These are phyloP conservation scores for Ambastaia sidthimunki DNA, from an alignment of 2,797 vertebrate genomes.

Conservation along the genomic window DNA sequence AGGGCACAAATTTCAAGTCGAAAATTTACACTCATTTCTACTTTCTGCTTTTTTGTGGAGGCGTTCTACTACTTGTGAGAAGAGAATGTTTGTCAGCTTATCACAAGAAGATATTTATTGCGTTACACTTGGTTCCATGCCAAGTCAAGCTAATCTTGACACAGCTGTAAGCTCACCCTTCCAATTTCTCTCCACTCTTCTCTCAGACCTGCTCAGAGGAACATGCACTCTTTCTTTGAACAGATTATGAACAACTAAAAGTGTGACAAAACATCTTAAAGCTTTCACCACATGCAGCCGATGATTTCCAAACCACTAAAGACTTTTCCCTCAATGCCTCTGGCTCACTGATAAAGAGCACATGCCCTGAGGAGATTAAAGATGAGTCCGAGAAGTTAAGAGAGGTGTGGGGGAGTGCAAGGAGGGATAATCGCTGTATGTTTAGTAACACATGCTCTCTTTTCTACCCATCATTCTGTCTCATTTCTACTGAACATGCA, in stretches of 20 bases:
- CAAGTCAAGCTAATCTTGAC: slow-evolving; percentile 57
- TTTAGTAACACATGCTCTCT: slow-evolving; percentile 75
- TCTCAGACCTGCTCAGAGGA: slow-evolving; percentile 71
- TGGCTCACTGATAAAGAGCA: slow-evolving; percentile 81
- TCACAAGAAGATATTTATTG: slow-evolving; percentile 69
- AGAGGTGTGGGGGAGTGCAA: slow-evolving; percentile 60
- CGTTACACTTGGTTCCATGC: no score
- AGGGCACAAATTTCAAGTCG: neutral
- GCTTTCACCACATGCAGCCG: slow-evolving; percentile 84
- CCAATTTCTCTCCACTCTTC: slow-evolving; percentile 54
- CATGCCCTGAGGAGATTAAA: slow-evolving; percentile 77
- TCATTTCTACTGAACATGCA: slow-evolving; percentile 68
- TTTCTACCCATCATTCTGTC: slow-evolving; percentile 69
- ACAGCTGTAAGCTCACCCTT: slow-evolving; percentile 62
- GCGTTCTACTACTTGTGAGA: neutral
- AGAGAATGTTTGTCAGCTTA: slow-evolving; percentile 44
- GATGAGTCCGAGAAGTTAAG: slow-evolving; percentile 57
- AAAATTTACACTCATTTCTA: slow-evolving; percentile 40
- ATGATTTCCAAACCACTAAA: slow-evolving; percentile 82
- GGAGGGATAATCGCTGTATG: slow-evolving; percentile 76
- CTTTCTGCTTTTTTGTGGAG: slow-evolving; percentile 34
- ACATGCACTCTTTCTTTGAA: slow-evolving; percentile 82
- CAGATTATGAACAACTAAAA: slow-evolving; percentile 87
- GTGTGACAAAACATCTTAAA: slow-evolving; percentile 88
- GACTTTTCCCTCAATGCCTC: slow-evolving; percentile 82